Percentiles rank a stretch among this genome's conserved stretches.
Conservation (phyloP, 1,140 invertebrate genomes). For the Cydia pomonella region DNA sequence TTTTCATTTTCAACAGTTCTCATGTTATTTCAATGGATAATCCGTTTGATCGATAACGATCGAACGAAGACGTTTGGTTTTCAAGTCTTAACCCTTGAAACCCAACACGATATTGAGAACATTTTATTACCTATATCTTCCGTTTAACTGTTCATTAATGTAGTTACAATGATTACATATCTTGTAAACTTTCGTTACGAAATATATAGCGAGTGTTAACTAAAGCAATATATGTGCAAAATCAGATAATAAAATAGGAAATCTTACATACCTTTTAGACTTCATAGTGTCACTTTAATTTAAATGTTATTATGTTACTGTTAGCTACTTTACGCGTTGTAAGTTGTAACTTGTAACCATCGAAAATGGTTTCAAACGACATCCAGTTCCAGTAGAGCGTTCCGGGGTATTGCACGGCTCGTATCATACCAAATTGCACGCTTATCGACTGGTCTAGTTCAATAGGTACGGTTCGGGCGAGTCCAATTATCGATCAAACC, state of each 20-base stretch:
- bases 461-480: not conserved
- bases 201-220: not conserved
- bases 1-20: slow-evolving; percentile 51
- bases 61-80: not conserved
- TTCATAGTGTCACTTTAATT: not conserved
- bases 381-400: not conserved
- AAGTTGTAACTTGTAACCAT: not conserved
- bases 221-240: not conserved
- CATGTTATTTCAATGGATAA: slow-evolving; percentile 39
- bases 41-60: not conserved
- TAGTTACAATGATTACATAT: too few relatives aligned
- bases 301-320: not conserved
- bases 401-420: not conserved
- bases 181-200: too few relatives aligned
- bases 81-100: slow-evolving; percentile 6
- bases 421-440: not conserved
- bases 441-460: not conserved
- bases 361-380: not conserved
- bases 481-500: not conserved
- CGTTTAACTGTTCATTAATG: too few relatives aligned
- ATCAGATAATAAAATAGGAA: not conserved
- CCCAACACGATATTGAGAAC: slow-evolving; percentile 3
- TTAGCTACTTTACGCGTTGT: not conserved
- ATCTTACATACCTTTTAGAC: not conserved
- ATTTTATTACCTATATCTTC: too few relatives aligned